Base-by-base conservation (phyloP, 2,797 vertebrate species). In the Alcedo quadribrachys region DNA sequence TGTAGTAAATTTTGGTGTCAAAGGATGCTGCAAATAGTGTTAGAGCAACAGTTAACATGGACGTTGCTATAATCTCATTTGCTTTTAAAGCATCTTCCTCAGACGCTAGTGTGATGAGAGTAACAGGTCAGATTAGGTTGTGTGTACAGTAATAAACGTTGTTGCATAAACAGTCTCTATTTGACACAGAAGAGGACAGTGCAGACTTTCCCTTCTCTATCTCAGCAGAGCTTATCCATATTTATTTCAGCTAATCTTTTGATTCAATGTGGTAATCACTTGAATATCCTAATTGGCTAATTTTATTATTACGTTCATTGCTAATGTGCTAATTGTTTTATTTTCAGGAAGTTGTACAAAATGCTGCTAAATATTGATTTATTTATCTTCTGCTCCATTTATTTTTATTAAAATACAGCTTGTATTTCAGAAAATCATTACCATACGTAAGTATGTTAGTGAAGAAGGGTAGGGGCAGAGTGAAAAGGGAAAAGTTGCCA, bases 251-350 rank as follows among this genome's bases (percentile, higher is more conserved):
- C 68, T 91, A 63, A 68, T 92, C 63, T 89, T 90, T 73, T 79
- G 79, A 86, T 62, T 95, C 60, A 58, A 17, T 74, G 65, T 69
- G 32, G 14, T 88, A 88, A 91, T 90, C 91, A 57, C 57, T 83
- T 91, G 85, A 86, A 79, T 81, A 80, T 81, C 73, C 69, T 88
- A 95, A 92, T 91, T 94, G 88, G 79, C 76, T 85, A 54, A 85
- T 92, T 94, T 84, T 75, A 60, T 76, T 93, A 79, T 86, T 89
- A n/a, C 42, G n/a, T 65, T 75, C 46, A 32, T 62, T 85, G 66
- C 76, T 94, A 69, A 94, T 81, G 81, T 61, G 69, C 33, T 95
- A 92, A 83, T 90, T 94, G 84, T 89, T 95, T 96, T 92, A 74
- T 95, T 94, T 91, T 89, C 74, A 48, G 46, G 40, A 94, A 75